A percentile compares a stretch with the other conserved stretches of the same genome.
phyloP scores from a whole-genome alignment of 35 echinoderm and acorn worm genomes.

The Chiridota heheva region DNA sequence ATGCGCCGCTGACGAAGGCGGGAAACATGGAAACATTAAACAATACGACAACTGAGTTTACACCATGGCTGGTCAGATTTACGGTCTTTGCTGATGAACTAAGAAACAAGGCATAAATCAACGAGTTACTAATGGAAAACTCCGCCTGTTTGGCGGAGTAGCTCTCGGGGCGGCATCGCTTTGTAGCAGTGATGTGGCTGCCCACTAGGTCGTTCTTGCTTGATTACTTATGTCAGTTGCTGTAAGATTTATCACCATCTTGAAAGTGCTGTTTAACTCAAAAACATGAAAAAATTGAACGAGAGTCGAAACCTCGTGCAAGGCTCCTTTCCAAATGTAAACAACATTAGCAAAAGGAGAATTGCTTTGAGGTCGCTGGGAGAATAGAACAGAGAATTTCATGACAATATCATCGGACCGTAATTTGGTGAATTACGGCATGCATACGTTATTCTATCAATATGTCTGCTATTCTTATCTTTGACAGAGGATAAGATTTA shows the following conservation, averaged over 20 bases:
- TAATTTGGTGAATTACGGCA: no score
- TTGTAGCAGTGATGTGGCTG: constrained; percentile 45
- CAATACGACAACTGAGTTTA: constrained; percentile 39
- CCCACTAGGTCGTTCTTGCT: constrained; percentile 40
- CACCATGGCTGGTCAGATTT: constrained; percentile 35
- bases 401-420: no score
- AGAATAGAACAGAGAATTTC: no score
- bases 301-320: neutral
- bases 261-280: constrained; percentile 11
- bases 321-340: no score
- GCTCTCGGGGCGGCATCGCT: constrained; percentile 25
- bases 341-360: no score
- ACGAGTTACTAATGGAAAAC: constrained; percentile 45
- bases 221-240: constrained; percentile 54
- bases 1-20: neutral
- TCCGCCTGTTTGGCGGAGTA: constrained; percentile 32
- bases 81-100: constrained; percentile 33
- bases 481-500: no score
- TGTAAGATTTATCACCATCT: constrained; percentile 28
- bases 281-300: neutral
- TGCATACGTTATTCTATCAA: no score
- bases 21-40: constrained; percentile 18
- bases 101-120: constrained; percentile 35
- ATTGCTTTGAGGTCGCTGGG: no score
- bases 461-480: no score